phyloP scores from a whole-genome alignment of 1,140 invertebrate species.

The Drosophila kikkawai region DNA sequence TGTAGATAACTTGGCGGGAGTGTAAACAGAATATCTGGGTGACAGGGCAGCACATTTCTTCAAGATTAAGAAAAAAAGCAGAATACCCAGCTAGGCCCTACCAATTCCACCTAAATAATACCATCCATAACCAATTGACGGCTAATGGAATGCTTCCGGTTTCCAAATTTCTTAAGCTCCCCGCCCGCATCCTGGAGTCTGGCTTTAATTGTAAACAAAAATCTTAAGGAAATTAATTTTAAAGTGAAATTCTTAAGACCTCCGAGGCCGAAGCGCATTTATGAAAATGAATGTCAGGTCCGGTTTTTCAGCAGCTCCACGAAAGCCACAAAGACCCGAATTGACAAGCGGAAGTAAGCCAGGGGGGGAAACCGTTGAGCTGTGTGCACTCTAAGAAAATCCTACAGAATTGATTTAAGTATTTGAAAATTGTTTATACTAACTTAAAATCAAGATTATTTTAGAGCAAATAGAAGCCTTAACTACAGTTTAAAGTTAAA shows the following conservation, averaged over 20 bases:
- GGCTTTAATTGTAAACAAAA: constrained; percentile 67
- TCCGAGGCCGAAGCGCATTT: constrained; percentile 34
- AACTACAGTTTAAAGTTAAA: no score
- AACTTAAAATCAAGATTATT: no score
- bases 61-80: constrained; percentile 16
- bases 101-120: neutral
- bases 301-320: constrained; percentile 34
- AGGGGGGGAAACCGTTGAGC: constrained; percentile 17
- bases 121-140: constrained; percentile 60
- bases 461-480: no score
- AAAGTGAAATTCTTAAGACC: constrained; percentile 73
- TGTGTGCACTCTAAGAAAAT: neutral
- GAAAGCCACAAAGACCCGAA: constrained; percentile 69
- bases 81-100: neutral
- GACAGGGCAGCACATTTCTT: neutral
- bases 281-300: constrained; percentile 72
- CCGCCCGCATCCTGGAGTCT: constrained; percentile 55
- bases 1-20: constrained; percentile 52
- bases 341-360: constrained; percentile 71
- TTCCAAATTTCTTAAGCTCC: constrained; percentile 29
- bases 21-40: constrained; percentile 26
- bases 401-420: no score
- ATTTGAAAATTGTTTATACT: neutral
- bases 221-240: constrained; percentile 74
- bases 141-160: constrained; percentile 69